These are phyloP conservation scores for Pteria penguin DNA, from an alignment of 2,888 invertebrate species.

Conservation along the genomic window DNA sequence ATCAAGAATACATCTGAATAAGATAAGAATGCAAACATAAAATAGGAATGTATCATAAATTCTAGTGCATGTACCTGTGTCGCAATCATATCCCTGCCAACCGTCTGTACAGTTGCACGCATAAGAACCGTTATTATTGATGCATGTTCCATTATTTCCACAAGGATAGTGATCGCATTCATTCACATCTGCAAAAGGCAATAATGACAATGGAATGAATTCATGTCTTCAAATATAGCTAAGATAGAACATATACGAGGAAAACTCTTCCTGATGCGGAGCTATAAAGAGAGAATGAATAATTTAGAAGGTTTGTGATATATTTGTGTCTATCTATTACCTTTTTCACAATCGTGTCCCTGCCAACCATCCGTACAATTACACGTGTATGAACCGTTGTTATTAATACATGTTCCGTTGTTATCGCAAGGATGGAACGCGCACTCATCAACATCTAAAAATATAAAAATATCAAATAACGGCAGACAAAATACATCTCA, in stretches of 20 bases:
- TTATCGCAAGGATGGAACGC: conserved; percentile 15
- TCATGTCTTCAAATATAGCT: too few relatives aligned
- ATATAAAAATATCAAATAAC: too few relatives aligned
- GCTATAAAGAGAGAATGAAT: too few relatives aligned
- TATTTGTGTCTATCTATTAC: not conserved
- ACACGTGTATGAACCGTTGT: conserved; percentile 16
- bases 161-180: conserved; percentile 2
- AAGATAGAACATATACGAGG: not conserved
- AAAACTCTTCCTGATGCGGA: too few relatives aligned
- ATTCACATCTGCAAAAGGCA: not conserved
- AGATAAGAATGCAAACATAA: not conserved
- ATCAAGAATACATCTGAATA: not conserved
- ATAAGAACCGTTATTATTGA: conserved; percentile 10
- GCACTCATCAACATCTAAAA: conserved; percentile 49
- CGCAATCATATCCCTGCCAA: conserved; percentile 12
- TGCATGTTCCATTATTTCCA: conserved; percentile 26
- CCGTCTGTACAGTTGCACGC: conserved; percentile 8
- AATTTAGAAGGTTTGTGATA: too few relatives aligned
- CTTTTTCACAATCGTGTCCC: conserved; percentile 6
- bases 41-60: too few relatives aligned
- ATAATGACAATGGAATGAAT: not conserved
- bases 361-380: conserved; percentile 16
- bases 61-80: conserved; percentile 13
- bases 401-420: conserved; percentile 23
- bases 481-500: too few relatives aligned